Evolutionary conservation across 2,113 vertebrate genomes (phyloP).

Genomic region (Poeciliopsis turrubarensis): DNA sequence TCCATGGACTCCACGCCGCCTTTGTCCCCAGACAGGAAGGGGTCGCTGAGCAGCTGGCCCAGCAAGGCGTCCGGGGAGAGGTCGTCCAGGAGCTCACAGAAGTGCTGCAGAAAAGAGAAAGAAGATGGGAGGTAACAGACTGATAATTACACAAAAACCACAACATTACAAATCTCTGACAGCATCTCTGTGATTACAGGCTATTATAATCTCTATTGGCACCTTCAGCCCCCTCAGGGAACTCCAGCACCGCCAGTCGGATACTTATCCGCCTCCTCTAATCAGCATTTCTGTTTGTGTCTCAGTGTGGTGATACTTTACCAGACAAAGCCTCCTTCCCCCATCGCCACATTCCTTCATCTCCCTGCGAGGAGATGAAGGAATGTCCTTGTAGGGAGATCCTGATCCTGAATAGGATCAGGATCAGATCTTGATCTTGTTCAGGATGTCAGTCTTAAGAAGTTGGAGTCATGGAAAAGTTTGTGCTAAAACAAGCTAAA

Average conservation of each 20-base stretch:
- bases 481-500: no score
- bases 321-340: constrained; percentile 21
- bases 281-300: constrained; percentile 21
- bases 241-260: constrained; percentile 24
- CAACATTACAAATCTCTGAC: background rate
- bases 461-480: background rate
- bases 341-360: constrained; percentile 9
- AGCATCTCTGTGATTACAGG: constrained; percentile 45
- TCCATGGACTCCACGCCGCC: constrained; percentile 83
- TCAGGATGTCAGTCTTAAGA: constrained; percentile 23
- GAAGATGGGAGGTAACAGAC: constrained; percentile 17
- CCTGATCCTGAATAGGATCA: background rate
- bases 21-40: constrained; percentile 88
- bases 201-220: constrained; percentile 29
- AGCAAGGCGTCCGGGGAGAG: constrained; percentile 93
- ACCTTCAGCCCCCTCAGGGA: constrained; percentile 5
- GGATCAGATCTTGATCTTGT: background rate
- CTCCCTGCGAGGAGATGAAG: background rate
- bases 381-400: background rate
- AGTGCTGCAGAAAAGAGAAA: constrained; percentile 82
- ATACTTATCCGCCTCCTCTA: background rate
- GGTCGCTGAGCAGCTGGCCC: constrained; percentile 96
- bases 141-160: constrained; percentile 37
- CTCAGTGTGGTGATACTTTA: constrained; percentile 39
- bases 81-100: constrained; percentile 95